Conservation (phyloP, 1,140 invertebrate genomes). For the Dendrolimus kikuchii region DNA sequence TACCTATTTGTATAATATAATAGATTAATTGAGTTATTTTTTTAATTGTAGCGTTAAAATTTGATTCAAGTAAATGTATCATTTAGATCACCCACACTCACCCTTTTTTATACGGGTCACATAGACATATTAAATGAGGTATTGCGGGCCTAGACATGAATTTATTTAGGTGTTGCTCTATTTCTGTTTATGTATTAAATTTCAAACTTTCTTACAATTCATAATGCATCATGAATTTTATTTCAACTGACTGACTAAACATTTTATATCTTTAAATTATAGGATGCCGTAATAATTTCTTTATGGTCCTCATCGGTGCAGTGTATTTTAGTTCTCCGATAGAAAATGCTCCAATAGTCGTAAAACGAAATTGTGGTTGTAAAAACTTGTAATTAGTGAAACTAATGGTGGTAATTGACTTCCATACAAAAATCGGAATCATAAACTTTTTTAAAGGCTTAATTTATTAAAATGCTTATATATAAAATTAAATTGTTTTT, state of each 20-base stretch:
- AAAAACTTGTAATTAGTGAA: slow-evolving; percentile 64
- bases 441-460: slow-evolving; percentile 29
- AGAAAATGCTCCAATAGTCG: slow-evolving; percentile 52
- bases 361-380: slow-evolving; percentile 58
- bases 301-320: slow-evolving; percentile 31
- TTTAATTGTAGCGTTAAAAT: too few relatives aligned
- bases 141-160: too few relatives aligned
- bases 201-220: too few relatives aligned
- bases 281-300: slow-evolving; percentile 46
- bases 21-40: too few relatives aligned
- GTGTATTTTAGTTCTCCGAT: slow-evolving; percentile 34
- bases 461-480: slow-evolving; percentile 26
- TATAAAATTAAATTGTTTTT: slow-evolving; percentile 39
- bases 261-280: slow-evolving; percentile 51
- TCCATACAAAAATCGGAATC: slow-evolving; percentile 39
- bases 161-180: too few relatives aligned
- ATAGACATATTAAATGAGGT: too few relatives aligned
- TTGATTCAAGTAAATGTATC: too few relatives aligned
- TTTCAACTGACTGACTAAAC: slow-evolving; percentile 18
- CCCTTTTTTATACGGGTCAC: too few relatives aligned
- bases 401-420: slow-evolving; percentile 58
- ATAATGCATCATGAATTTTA: not conserved
- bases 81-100: too few relatives aligned
- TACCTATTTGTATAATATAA: too few relatives aligned
- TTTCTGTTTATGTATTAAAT: too few relatives aligned